Conservation (phyloP, 2,113 vertebrate species). For the Corynorhinus townsendii region DNA sequence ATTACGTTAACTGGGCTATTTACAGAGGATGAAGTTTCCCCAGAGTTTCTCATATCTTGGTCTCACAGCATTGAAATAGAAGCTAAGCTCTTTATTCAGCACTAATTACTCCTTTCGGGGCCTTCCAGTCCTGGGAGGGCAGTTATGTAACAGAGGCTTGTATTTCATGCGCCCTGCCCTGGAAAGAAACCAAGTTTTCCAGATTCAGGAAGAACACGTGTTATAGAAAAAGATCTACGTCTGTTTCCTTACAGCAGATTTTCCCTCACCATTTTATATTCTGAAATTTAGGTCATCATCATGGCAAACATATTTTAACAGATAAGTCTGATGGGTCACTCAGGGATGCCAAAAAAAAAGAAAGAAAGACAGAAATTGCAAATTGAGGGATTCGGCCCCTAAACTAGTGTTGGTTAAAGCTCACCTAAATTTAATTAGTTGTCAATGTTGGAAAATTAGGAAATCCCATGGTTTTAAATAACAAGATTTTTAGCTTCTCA, state of each 20-base stretch:
- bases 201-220: background rate
- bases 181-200: background rate
- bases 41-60: background rate
- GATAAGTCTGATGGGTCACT: background rate
- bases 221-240: background rate
- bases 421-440: background rate
- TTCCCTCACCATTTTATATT: background rate
- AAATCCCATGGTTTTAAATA: background rate
- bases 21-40: constrained; percentile 16
- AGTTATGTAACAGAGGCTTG: background rate
- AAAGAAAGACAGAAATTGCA: background rate
- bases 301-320: background rate
- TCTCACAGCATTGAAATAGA: constrained; percentile 36
- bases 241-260: background rate
- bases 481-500: background rate
- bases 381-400: background rate
- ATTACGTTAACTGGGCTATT: constrained; percentile 15
- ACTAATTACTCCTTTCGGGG: background rate
- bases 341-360: background rate
- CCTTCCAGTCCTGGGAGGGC: background rate
- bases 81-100: constrained; percentile 15
- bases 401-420: background rate
- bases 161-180: background rate
- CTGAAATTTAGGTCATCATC: background rate
- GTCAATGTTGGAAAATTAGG: background rate